Evolutionary conservation across 1,140 invertebrate genomes (phyloP), one percentile per base, ranked within the genome.

Genomic region (Drosophila lini): DNA sequence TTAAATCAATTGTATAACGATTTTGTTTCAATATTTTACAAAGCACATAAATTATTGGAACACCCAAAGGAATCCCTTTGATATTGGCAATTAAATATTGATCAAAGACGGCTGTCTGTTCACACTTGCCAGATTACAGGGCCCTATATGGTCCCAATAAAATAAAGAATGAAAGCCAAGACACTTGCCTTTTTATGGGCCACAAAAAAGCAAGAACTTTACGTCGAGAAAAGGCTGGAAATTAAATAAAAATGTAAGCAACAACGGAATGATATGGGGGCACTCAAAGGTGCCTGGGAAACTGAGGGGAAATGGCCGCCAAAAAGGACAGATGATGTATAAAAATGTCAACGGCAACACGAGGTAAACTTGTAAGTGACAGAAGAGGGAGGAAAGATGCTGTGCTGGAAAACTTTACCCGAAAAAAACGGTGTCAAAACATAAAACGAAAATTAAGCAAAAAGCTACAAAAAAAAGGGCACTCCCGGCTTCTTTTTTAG

Each of bases 291-390:
- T 70, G 68, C n/a, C 15, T 10, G 16, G 9, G 13, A 19, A 31
- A 19, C 28, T 16, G n/a, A 0, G 47, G 11, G 31, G 40, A 65
- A 45, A 38, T 22, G 36, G 22, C 41, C n/a, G 44, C 59, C 69
- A 63, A 40, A 55, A 60, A 52, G 69, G 61, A 57, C 84, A 83
- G 84, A 80, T 89, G 84, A 86, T 83, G 80, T 88, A 89, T 83
- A 83, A 83, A 82, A 83, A 80, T 78, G 80, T 86, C 83, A 86
- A 69, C 82, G 76, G 76, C 76, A 81, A 82, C 76, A 80, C 48
- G 78, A 76, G 74, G 68, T 52, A 77, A 89, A 80, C 76, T 88
- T 88, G 83, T 86, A 88, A 86, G 83, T 83, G 83, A 78, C 83
- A 78, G 69, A 65, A 11, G 25, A 16, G 52, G 40, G 44, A 31